These are phyloP conservation scores for Phyto melanocephala DNA, from an alignment of 2,888 invertebrate genomes.

Conservation along the genomic window DNA sequence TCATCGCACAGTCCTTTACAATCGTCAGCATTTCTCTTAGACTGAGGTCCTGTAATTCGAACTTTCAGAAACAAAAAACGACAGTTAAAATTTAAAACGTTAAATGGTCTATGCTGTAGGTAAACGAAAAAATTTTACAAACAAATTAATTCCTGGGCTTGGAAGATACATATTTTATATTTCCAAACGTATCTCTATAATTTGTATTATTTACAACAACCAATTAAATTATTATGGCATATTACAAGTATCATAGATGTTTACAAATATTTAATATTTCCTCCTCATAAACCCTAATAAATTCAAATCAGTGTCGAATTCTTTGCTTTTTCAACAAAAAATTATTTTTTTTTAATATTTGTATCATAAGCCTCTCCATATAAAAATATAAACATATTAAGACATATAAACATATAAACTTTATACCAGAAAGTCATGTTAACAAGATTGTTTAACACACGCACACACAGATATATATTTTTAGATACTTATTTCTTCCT, in stretches of 20 bases:
- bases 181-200: too few species aligned
- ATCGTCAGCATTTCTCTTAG: too few species aligned
- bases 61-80: too few species aligned
- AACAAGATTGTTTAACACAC: constrained; percentile 60
- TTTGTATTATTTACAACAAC: too few species aligned
- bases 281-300: neutral
- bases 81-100: too few species aligned
- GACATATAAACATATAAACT: constrained; percentile 16
- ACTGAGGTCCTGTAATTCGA: too few species aligned
- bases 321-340: neutral
- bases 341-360: constrained; percentile 3
- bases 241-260: neutral
- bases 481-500: constrained; percentile 19
- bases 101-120: too few species aligned
- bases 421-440: constrained; percentile 46
- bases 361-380: neutral
- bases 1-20: too few species aligned
- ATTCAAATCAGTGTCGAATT: neutral
- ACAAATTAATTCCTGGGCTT: too few species aligned
- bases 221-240: constrained; percentile 36
- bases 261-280: neutral
- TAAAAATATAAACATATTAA: neutral
- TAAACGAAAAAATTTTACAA: too few species aligned
- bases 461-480: too few species aligned
- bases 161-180: too few species aligned